phyloP scores from a whole-genome alignment of 2,113 vertebrate genomes.

The Triplophysa rosa region DNA sequence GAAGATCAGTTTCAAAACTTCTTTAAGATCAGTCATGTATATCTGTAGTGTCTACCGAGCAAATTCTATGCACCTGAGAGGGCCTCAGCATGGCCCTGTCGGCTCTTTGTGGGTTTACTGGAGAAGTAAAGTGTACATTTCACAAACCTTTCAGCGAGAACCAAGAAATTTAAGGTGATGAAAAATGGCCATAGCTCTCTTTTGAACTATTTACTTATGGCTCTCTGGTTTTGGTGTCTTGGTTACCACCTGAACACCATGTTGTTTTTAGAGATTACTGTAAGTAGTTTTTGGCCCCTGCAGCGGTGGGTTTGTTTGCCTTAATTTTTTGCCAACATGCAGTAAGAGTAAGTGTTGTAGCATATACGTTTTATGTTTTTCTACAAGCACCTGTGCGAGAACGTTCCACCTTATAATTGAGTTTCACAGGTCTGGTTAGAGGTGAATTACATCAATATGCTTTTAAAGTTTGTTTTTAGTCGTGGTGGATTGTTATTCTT shows the following conservation, averaged over 20 bases:
- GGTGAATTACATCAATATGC: constrained; percentile 22
- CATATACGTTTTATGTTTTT: constrained; percentile 32
- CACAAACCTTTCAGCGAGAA: constrained; percentile 23
- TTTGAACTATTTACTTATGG: constrained; percentile 34
- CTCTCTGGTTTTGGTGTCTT: constrained; percentile 37
- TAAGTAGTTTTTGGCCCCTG: constrained; percentile 52
- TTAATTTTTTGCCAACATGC: constrained; percentile 43
- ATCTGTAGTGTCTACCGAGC: constrained; percentile 3
- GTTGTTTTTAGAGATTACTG: constrained; percentile 54
- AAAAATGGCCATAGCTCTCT: constrained; percentile 35
- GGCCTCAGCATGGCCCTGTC: background rate
- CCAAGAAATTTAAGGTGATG: constrained; percentile 32
- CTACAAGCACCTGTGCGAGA: constrained; percentile 15
- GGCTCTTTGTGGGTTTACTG: constrained; percentile 24
- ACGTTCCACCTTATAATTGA: constrained; percentile 35
- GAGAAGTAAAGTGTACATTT: constrained; percentile 17
- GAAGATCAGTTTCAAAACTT: too few species aligned
- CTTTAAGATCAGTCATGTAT: background rate
- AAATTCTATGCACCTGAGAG: constrained; percentile 19
- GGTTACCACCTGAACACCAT: constrained; percentile 56
- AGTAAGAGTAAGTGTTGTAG: constrained; percentile 35
- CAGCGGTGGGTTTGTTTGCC: constrained; percentile 11
- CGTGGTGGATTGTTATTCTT: constrained; percentile 26
- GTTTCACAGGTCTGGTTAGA: constrained; percentile 42
- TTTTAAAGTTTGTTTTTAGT: constrained; percentile 29